Percentiles rank a stretch among this genome's conserved stretches.
These are phyloP conservation scores for Cheumatopsyche charites DNA, from an alignment of 1,140 invertebrate genomes.

Conservation along the genomic window DNA sequence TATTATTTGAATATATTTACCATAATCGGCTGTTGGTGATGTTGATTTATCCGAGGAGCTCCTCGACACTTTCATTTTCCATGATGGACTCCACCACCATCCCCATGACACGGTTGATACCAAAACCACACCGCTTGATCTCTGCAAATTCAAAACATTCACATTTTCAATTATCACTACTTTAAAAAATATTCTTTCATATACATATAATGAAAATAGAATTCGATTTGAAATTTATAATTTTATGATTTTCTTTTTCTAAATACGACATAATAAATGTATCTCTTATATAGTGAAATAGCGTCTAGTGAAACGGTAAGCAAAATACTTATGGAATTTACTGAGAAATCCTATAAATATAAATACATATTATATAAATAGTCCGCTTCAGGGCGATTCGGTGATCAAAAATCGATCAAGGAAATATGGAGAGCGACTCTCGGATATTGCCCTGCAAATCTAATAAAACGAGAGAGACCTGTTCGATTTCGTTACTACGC, in stretches of 20 bases:
- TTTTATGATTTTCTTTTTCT: too few relatives aligned
- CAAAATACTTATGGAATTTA: too few relatives aligned
- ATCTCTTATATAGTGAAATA: too few relatives aligned
- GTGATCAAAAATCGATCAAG: conserved; percentile 25
- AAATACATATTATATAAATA: too few relatives aligned
- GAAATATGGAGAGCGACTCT: conserved; percentile 8
- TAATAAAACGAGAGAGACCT: conserved; percentile 4
- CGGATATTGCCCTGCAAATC: conserved; percentile 24
- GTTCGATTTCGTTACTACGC: neutral
- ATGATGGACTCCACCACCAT: conserved; percentile 19
- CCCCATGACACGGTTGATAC: neutral
- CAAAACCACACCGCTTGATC: conserved; percentile 2
- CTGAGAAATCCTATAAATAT: too few relatives aligned
- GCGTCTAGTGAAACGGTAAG: too few relatives aligned
- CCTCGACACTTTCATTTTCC: conserved; percentile 19
- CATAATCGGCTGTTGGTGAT: neutral
- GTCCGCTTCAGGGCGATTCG: neutral
- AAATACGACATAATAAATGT: too few relatives aligned
- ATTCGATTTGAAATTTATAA: too few relatives aligned
- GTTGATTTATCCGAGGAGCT: conserved; percentile 7
- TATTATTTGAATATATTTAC: neutral
- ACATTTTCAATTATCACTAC: too few relatives aligned
- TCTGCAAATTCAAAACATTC: neutral
- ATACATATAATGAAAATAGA: too few relatives aligned
- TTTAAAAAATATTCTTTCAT: too few relatives aligned